phyloP scores from a whole-genome alignment of 2,113 vertebrate genomes.

The Bos taurus region DNA sequence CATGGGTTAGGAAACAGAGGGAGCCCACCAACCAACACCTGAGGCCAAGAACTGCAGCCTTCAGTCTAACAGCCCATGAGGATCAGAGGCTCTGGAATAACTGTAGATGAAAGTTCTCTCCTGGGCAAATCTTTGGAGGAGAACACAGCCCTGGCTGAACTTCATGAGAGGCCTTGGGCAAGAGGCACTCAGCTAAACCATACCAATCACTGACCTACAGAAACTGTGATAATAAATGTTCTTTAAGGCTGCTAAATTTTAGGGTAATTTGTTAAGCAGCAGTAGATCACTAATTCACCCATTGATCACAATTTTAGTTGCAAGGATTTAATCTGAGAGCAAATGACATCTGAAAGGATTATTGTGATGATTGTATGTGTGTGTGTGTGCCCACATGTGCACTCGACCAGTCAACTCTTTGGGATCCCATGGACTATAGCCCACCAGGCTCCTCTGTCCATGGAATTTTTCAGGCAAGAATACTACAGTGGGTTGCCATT shows the following conservation, averaged over 20 bases:
- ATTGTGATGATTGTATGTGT: background rate
- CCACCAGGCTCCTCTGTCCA: background rate
- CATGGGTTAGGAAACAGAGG: background rate
- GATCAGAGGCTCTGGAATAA: background rate
- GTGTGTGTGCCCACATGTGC: background rate
- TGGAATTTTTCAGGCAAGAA: background rate
- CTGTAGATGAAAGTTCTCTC: background rate
- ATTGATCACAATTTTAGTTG: background rate
- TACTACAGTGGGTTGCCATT: background rate
- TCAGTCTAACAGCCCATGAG: background rate
- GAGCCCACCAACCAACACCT: background rate
- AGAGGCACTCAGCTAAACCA: background rate
- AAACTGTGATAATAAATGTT: background rate
- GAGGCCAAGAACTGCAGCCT: background rate
- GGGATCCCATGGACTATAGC: background rate
- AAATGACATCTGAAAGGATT: background rate
- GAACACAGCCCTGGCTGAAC: background rate
- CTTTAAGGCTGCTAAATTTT: background rate
- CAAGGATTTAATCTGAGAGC: background rate
- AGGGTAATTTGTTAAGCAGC: background rate
- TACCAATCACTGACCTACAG: background rate
- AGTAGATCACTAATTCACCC: background rate
- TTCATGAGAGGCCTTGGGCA: background rate
- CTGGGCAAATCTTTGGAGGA: background rate
- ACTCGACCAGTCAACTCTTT: fast-evolving